Base-by-base conservation (phyloP, 2,113 vertebrate species). In the Neoarius graeffei region DNA sequence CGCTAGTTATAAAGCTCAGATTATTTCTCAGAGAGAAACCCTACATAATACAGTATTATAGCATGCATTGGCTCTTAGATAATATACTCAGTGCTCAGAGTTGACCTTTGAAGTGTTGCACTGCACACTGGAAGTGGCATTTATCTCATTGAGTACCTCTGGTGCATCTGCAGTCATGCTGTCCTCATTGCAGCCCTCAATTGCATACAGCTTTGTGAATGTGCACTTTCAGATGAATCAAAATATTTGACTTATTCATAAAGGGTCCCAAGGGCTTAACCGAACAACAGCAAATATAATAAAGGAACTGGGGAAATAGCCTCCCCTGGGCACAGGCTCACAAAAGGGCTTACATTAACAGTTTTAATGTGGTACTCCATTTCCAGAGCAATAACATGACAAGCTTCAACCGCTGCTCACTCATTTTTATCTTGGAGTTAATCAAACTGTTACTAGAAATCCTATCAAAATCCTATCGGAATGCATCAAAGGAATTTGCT, bases 101-200 rank as follows among this genome's bases (percentile, higher is more conserved):
- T 89, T 93, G 94, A 95, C 94, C 94, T 95, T 94, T 94, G 89
- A 89, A 93, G 90, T 91, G 90, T 90, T 89, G 82, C 48, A 86
- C 81, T 91, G 89, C 91, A 89, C 82, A 64, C 90, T 90, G 64
- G 84, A 84, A 83, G 92, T 88, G 89, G 69, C 73, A 88, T 89
- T 90, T 84, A 92, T 90, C 89, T 88, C 89, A 73, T 92, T 85
- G 71, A 83, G 57, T 80, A 85, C 74, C 84, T 71, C 71, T 80
- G 30, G 81, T 81, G 84, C 84, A 82, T 54, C 7, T 57, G 76
- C 23, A 84, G 17, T 57, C 54, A 81, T 83, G 85, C 80, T 73
- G 84, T 85, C 73, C 67, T 54, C 48, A 74, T 25, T 25, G 66
- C 3, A 62, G 64, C 71, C 79, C 54, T 84, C 80, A 81, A 66